Evolutionary conservation across 1,140 invertebrate species (phyloP).

Genomic region (Bacillus rossius): DNA sequence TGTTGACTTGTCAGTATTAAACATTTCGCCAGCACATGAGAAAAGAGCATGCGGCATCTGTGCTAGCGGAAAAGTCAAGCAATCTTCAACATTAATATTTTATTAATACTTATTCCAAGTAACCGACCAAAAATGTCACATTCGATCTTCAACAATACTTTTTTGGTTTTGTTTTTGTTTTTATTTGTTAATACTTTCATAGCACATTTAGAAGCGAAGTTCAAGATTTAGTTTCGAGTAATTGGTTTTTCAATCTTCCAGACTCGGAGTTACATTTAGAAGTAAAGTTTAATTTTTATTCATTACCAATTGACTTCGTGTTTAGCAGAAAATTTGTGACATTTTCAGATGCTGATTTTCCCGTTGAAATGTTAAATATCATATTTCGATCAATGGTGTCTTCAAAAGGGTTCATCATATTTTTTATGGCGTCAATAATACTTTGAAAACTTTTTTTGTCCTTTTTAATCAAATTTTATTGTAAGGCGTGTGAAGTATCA

Average conservation of each 20-base stretch:
- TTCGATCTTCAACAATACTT: not conserved
- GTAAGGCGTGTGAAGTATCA: slow-evolving; percentile 12
- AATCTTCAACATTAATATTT: too few relatives aligned
- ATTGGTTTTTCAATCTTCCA: slow-evolving; percentile 27
- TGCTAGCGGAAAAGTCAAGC: too few relatives aligned
- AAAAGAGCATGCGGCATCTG: too few relatives aligned
- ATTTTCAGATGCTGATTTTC: slow-evolving; percentile 6
- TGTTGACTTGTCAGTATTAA: not conserved
- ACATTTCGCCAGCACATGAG: too few relatives aligned
- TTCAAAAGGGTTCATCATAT: too few relatives aligned
- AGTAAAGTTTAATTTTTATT: slow-evolving; percentile 21
- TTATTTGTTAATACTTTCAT: too few relatives aligned
- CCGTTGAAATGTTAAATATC: too few relatives aligned
- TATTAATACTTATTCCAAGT: too few relatives aligned
- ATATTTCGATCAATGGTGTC: too few relatives aligned
- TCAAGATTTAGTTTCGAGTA: slow-evolving; percentile 21
- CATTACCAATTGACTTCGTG: slow-evolving; percentile 18
- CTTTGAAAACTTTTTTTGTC: slow-evolving; percentile 10
- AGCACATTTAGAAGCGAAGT: slow-evolving; percentile 13
- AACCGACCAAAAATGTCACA: not conserved
- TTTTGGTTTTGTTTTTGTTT: too few relatives aligned
- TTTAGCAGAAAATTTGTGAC: slow-evolving; percentile 19
- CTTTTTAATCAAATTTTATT: slow-evolving; percentile 7
- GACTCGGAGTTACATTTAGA: slow-evolving; percentile 20
- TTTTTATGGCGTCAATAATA: too few relatives aligned